Base-by-base conservation (phyloP, 2,888 invertebrate genomes). In the Carterocephalus palaemon region DNA sequence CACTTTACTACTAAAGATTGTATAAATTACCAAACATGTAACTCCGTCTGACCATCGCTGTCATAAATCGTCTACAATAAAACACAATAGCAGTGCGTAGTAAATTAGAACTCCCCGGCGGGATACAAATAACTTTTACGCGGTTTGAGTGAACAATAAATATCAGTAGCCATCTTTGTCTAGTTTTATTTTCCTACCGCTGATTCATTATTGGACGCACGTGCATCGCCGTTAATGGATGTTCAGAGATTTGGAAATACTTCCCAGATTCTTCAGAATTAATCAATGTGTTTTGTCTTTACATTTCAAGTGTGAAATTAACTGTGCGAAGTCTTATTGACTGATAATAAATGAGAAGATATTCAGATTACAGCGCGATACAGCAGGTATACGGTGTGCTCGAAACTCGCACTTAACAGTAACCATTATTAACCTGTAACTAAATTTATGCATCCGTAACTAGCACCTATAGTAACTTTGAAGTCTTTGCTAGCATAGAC, bases 101-200 rank as follows among this genome's bases (percentile, higher is more conserved):
- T 57, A 58, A 58, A 60, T 57, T 52, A 52, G 38, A 31, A 28
- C 28, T 40, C 36, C 46, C 43, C 45, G 48, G 46, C 43, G 47
- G 19, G 13, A 29, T 51, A 55, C 54, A 58, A 56, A 60, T 54
- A 57, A 49, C 24, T 42, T 48, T 23, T 45, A 46, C 52, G 31
- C 48, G 46, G 40, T 52, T 46, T 40, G 39, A 49, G 47, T 26
- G 43, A 47, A 51, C 54, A 54, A 59, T 55, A 55, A 53, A 61
- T 53, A 57, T 47, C 42, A 29, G 34, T 32, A 47, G 48, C 51
- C 49, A 45, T 47, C 41, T 47, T 48, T 33, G 46, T 52, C 54
- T 52, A 54, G 51, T 57, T 52, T 57, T 53, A 51, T 54, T 60
- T 54, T 48, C 31, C 48, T n/a, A 16, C 46, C 47, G 47, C 49